Evolutionary conservation across 2,888 invertebrate species (phyloP).

Genomic region (Lordiphosa andalusiaca): DNA sequence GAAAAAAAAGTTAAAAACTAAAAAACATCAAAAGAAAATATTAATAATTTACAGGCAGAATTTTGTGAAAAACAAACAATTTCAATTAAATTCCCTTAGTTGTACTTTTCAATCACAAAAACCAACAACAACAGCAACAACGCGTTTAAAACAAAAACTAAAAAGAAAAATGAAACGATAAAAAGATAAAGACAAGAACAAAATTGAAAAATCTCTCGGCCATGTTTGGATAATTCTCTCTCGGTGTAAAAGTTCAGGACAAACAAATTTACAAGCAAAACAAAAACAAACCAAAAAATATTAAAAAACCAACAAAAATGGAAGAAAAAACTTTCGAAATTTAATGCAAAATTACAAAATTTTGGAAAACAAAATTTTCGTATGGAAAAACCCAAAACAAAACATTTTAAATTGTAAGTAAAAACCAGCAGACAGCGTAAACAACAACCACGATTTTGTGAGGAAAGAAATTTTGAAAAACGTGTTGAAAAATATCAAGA

Average conservation of each 20-base stretch:
- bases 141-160: conserved; percentile 54
- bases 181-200: conserved; percentile 51
- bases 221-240: conserved; percentile 80
- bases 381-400: conserved; percentile 37
- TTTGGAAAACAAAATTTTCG: conserved; percentile 75
- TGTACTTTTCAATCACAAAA: conserved; percentile 35
- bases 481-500: conserved; percentile 82
- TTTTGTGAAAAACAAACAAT: conserved; percentile 51
- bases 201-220: conserved; percentile 76
- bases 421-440: conserved; percentile 14
- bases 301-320: conserved; percentile 44
- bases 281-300: conserved; percentile 49
- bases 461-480: conserved; percentile 55
- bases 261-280: conserved; percentile 63
- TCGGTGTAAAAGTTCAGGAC: conserved; percentile 79
- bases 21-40: conserved; percentile 23
- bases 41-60: conserved; percentile 79
- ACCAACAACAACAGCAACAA: conserved; percentile 43
- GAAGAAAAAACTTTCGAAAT: conserved; percentile 45
- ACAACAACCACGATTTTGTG: conserved; percentile 41
- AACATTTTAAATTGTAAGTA: conserved; percentile 60
- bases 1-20: conserved; percentile 20
- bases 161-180: conserved; percentile 34
- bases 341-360: conserved; percentile 75
- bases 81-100: conserved; percentile 31